phyloP scores from a whole-genome alignment of 2,888 invertebrate species.

The Cancer borealis region DNA sequence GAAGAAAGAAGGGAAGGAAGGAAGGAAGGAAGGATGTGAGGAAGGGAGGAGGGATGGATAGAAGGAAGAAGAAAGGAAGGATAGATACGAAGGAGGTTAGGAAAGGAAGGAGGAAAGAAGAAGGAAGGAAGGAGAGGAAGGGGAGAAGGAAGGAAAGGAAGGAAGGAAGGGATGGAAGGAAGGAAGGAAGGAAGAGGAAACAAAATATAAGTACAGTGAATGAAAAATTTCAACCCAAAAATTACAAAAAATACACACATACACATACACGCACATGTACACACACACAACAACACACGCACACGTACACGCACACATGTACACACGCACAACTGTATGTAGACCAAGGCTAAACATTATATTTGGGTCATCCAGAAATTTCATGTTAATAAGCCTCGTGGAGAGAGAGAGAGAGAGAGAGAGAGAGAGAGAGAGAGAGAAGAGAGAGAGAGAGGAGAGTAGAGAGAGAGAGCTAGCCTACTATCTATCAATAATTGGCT shows the following conservation, averaged over 20 bases:
- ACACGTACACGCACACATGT: neutral
- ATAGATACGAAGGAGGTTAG: no score
- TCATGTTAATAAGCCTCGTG: neutral
- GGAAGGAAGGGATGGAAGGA: no score
- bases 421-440: conserved; percentile 27
- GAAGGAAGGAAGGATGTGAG: neutral
- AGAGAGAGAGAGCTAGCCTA: no score
- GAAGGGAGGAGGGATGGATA: neutral
- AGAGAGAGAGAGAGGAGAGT: neutral
- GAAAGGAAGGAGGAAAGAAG: neutral
- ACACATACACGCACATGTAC: neutral
- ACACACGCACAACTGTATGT: neutral
- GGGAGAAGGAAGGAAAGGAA: no score
- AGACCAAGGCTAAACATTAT: conserved; percentile 15
- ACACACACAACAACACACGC: neutral
- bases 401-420: conserved; percentile 32
- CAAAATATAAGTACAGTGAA: neutral
- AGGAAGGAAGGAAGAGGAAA: no score
- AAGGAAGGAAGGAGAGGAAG: no score
- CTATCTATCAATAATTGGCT: neutral
- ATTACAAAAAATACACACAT: neutral
- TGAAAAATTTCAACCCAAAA: neutral
- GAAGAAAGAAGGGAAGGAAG: neutral
- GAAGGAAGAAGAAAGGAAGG: neutral
- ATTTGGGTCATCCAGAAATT: neutral